These are phyloP conservation scores for Trematomus loennbergii DNA, from an alignment of 2,113 vertebrate species.

Conservation along the genomic window DNA sequence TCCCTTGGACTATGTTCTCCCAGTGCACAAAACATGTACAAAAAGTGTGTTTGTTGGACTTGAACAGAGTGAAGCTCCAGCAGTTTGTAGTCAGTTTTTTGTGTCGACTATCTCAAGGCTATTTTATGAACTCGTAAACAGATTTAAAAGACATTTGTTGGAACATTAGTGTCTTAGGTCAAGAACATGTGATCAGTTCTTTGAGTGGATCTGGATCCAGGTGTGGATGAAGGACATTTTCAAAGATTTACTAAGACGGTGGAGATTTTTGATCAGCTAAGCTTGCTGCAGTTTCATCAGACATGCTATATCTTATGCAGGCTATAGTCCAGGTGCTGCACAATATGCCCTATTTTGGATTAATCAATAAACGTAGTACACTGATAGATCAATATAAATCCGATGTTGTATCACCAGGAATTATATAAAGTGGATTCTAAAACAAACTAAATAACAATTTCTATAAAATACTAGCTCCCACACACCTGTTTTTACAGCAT, in stretches of 20 bases:
- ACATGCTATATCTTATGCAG: neutral
- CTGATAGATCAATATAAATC: neutral
- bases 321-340: neutral
- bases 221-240: neutral
- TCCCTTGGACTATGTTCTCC: neutral
- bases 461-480: neutral
- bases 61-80: neutral
- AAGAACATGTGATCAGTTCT: neutral
- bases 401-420: neutral
- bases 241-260: neutral
- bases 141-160: neutral
- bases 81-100: neutral
- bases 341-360: neutral
- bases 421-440: conserved; percentile 6
- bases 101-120: neutral
- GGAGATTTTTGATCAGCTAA: neutral
- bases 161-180: neutral
- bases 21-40: neutral
- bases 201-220: neutral
- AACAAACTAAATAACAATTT: neutral
- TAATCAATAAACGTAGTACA: neutral
- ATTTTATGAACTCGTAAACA: neutral
- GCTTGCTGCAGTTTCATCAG: too few species aligned
- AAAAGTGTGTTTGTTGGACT: neutral
- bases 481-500: neutral